Evolutionary conservation across 1,140 invertebrate genomes (phyloP).

Genomic region (Papilio polyxenes): DNA sequence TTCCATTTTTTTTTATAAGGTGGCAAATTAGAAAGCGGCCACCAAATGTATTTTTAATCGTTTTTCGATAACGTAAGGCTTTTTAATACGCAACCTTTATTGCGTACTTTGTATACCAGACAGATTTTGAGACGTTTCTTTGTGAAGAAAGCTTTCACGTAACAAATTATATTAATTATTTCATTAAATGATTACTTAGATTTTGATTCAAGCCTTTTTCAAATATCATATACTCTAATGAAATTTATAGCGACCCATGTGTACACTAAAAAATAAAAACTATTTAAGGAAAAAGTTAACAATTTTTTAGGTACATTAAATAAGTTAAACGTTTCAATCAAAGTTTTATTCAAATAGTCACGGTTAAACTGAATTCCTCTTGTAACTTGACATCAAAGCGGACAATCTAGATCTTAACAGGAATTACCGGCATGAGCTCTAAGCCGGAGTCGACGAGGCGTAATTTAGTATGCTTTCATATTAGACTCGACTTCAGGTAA

Average conservation of each 20-base stretch:
- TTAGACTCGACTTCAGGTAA: not conserved
- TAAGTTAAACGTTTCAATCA: not conserved
- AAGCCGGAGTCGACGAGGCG: not conserved
- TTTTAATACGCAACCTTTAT: too few species aligned
- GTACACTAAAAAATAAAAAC: too few species aligned
- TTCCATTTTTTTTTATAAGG: not conserved
- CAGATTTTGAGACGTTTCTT: too few species aligned
- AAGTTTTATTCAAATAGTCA: not conserved
- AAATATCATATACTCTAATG: too few species aligned
- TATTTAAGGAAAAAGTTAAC: too few species aligned
- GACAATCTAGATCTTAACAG: not conserved
- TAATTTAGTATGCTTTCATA: not conserved
- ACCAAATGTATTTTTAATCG: not conserved
- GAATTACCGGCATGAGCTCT: not conserved
- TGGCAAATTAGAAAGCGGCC: too few species aligned
- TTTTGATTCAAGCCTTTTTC: too few species aligned
- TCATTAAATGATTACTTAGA: too few species aligned
- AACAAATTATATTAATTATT: too few species aligned
- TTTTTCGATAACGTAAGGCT: not conserved
- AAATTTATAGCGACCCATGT: too few species aligned
- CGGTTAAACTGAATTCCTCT: not conserved
- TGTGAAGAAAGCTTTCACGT: too few species aligned
- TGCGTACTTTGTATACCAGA: too few species aligned
- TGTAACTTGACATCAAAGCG: not conserved
- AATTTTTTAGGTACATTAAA: not conserved